Base-by-base conservation (phyloP, 2,888 invertebrate genomes). In the Osmoderma eremita region DNA sequence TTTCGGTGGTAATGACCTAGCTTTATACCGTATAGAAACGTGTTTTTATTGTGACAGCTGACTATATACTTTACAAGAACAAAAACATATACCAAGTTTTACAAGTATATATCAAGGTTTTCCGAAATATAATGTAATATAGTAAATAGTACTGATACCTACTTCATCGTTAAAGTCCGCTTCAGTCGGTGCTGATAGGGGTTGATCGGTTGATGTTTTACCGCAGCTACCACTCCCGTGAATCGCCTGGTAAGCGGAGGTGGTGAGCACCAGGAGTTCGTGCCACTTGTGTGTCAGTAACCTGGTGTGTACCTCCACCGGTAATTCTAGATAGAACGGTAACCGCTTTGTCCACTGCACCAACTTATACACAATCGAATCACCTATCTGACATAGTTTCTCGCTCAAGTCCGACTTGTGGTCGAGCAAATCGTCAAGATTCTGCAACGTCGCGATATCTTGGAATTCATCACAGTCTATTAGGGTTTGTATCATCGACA, bases 311-410 rank as follows among this genome's bases (percentile, higher is more conserved):
- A 95, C 93, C 84, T 97, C 95, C 78, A 97, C 94, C 62, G 98
- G 97, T 75, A 98, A 90, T 84, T 98, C 96, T 83, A 92, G 87
- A 83, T 97, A 98, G 85, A 98, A 98, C 67, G 98, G 98, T 83
- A 98, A 85, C 84, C 96, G 91, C 84, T 97, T 97, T 78, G 98
- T 98, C 98, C 98, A 98, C 83, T 97, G 96, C 74, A 98, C 98
- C 85, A 98, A 89, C 85, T 97, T 97, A 86, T 95, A 95, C 67
- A 98, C 98, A 78, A 98, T 98, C 74, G 96, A 97, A 85, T 98
- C 98, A 62, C 98, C 97, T 79, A 98, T 95, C 84, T 93, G 94
- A 86, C 95, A 95, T 76, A 97, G 88, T 83, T 93, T 95, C 82
- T 95, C 93, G 78, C 92, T 94, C 78, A 95, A 90, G 84, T 94